A percentile compares a stretch with the other conserved stretches of the same genome.
Conservation (phyloP, 2,888 invertebrate genomes). For the Meteorus colon region DNA sequence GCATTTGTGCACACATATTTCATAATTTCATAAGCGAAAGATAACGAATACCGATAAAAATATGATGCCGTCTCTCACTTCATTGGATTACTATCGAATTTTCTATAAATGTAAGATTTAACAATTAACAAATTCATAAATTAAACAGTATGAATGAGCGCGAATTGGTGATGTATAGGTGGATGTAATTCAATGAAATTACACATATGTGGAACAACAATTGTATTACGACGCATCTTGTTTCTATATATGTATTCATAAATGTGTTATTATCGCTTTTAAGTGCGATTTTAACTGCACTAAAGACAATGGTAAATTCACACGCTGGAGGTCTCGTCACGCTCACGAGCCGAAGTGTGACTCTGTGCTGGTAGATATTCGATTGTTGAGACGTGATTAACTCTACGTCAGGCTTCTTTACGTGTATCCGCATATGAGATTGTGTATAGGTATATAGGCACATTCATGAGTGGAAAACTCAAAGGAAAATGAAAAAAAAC, state of each 20-base stretch:
- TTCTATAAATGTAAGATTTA: conserved; percentile 44
- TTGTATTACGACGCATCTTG: not conserved
- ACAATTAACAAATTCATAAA: not conserved
- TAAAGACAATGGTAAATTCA: conserved; percentile 37
- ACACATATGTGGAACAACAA: not conserved
- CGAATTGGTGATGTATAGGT: conserved; percentile 55
- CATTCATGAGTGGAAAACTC: too few relatives aligned
- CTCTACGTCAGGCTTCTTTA: conserved; percentile 42
- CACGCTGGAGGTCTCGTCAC: conserved; percentile 41
- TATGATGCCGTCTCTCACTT: conserved; percentile 53
- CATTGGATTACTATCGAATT: conserved; percentile 50
- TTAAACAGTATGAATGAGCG: conserved; percentile 62
- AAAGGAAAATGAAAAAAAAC: not conserved
- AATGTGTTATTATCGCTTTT: conserved; percentile 3
- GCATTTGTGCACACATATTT: conserved; percentile 15
- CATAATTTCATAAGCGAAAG: not conserved
- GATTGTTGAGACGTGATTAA: conserved; percentile 49
- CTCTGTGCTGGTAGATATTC: conserved; percentile 42
- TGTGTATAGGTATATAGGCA: conserved; percentile 23
- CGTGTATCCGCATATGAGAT: conserved; percentile 34
- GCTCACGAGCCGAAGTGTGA: conserved; percentile 30
- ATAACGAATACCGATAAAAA: not conserved
- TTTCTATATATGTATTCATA: not conserved
- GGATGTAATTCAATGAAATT: not conserved
- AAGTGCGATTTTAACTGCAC: not conserved